phyloP scores from a whole-genome alignment of 2,113 vertebrate species.

The Callorhinus ursinus region DNA sequence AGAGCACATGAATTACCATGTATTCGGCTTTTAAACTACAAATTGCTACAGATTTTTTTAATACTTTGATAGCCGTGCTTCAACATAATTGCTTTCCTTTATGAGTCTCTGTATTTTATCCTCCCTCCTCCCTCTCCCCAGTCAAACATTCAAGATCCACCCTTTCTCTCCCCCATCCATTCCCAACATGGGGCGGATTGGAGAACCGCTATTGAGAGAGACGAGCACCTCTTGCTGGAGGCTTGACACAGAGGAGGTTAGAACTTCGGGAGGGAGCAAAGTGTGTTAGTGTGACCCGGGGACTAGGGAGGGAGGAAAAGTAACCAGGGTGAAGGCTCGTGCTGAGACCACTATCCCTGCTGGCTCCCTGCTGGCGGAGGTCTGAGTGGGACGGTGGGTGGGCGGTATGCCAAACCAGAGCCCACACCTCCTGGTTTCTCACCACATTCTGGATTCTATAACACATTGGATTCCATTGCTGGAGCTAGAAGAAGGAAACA shows the following conservation, averaged over 20 bases:
- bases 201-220: background rate
- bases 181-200: fast-evolving
- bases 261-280: background rate
- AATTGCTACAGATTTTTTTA: conserved; percentile 11
- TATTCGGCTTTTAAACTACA: conserved; percentile 17
- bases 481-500: background rate
- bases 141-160: background rate
- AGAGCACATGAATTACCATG: background rate
- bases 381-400: no score
- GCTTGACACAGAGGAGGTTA: fast-evolving
- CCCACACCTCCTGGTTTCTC: background rate
- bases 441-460: background rate
- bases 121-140: background rate
- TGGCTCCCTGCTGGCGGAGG: background rate
- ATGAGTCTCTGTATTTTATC: background rate
- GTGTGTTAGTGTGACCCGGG: fast-evolving
- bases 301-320: background rate
- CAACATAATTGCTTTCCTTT: background rate
- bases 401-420: fast-evolving
- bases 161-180: fast-evolving
- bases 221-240: fast-evolving
- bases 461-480: fast-evolving
- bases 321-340: fast-evolving
- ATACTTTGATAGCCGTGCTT: background rate
- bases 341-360: background rate